Evolutionary conservation across 2,797 vertebrate genomes (phyloP), one percentile per base, ranked within the genome.

Genomic region (Thamnophis elegans): DNA sequence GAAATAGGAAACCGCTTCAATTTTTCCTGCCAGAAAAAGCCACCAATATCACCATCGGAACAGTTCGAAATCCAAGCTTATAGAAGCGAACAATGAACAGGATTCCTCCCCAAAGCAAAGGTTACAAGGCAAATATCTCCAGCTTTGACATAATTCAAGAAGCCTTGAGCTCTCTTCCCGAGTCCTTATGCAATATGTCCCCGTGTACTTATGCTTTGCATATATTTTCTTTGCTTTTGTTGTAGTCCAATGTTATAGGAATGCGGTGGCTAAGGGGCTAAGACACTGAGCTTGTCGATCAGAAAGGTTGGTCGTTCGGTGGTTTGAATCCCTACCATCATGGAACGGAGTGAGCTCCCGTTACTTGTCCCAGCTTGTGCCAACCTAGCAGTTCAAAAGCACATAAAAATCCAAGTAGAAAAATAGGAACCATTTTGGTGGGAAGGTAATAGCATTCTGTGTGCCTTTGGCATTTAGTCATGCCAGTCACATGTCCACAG

Each of bases 61-160:
- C 16, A 47, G 22, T 59, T 88, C 26, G 58, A 68, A 56, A 47
- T 62, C 54, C 82, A 89, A 91, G 28, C 87, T 11, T 54, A 85
- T 8, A 20, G 13, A 56, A 88, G 28, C 68, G 88, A 90, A 60
- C 28, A 65, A 82, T 90, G 62, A 51, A 22, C 28, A 42, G 89
- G 92, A 91, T n/a, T 86, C 62, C n/a, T 90, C 4, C 82, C 16
- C 59, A 87, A 93, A 95, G 95, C 82, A 13, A 54, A 0, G 1
- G 22, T 85, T 94, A 90, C 0, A 92, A 90, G 90, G 93, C 93
- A 87, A 93, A 90, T 54, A 88, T 87, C 56, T 88, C 20, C 58
- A 54, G 28, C 16, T 87, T 22, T 90, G 90, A 88, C 58, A 86
- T 36, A 92, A 91, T 1, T 89, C 91, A 89, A 53, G 55, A 20